A percentile compares a stretch with the other conserved stretches of the same genome.
Evolutionary conservation across 2,797 vertebrate genomes (phyloP).

Genomic region (Muscicapa comitata): DNA sequence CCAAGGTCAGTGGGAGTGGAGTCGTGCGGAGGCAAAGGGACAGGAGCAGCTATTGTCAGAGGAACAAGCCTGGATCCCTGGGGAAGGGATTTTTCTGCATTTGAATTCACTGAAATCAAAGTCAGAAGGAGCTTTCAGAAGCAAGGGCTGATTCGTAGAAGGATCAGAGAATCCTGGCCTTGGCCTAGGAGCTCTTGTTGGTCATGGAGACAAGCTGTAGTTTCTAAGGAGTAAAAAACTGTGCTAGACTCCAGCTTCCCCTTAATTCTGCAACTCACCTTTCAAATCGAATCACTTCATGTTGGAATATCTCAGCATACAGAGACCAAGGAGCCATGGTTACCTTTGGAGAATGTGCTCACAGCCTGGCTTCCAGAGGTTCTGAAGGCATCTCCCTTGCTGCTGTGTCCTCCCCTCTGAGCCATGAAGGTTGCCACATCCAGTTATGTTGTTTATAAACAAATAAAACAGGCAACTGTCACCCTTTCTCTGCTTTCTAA

Average conservation of each 20-base stretch:
- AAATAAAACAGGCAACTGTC: neutral
- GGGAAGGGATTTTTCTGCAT: neutral
- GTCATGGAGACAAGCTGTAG: neutral
- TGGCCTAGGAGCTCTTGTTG: neutral
- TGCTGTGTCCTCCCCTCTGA: neutral
- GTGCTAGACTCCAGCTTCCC: neutral
- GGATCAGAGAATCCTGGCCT: neutral
- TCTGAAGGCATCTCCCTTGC: neutral
- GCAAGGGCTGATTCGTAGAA: neutral
- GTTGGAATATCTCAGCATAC: neutral
- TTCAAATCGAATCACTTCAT: neutral
- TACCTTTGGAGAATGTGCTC: neutral
- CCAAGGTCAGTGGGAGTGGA: fast-evolving
- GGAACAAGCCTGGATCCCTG: fast-evolving
- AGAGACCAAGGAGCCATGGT: neutral
- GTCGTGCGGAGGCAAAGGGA: fast-evolving
- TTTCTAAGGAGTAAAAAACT: neutral
- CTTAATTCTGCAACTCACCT: neutral
- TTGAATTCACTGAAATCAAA: neutral
- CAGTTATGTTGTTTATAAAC: neutral
- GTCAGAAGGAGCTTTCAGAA: neutral
- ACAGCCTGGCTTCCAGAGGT: neutral
- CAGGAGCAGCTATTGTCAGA: neutral
- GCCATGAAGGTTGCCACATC: neutral
- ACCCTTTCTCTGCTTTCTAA: neutral